Conservation (phyloP, 2,888 invertebrate genomes). For the Pseudeuparius sepicola region DNA sequence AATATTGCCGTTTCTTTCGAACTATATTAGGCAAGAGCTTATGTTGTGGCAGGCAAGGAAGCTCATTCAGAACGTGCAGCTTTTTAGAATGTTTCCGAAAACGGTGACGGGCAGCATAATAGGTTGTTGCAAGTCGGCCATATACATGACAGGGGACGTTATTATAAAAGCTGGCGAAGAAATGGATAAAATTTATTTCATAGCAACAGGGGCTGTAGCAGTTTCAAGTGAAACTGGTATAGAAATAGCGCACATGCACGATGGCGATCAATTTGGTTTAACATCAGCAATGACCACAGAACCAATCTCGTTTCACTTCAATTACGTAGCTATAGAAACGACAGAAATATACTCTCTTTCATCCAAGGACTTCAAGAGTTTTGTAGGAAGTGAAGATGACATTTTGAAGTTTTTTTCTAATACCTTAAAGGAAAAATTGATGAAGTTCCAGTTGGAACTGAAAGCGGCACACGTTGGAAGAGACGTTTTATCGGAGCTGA, state of each 20-base stretch:
- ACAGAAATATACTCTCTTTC: slow-evolving; percentile 32
- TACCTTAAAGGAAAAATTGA: slow-evolving; percentile 34
- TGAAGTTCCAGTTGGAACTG: slow-evolving; percentile 9
- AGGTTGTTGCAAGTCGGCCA: slow-evolving; percentile 35
- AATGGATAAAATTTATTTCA: slow-evolving; percentile 43
- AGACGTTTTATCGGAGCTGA: slow-evolving; percentile 16
- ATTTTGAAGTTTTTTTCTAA: slow-evolving; percentile 36
- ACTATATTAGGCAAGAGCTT: slow-evolving; percentile 38
- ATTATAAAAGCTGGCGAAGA: slow-evolving; percentile 26
- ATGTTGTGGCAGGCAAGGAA: slow-evolving; percentile 39
- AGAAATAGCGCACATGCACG: slow-evolving; percentile 45
- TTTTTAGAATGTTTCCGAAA: slow-evolving; percentile 38
- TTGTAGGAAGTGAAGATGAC: slow-evolving; percentile 31
- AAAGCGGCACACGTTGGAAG: slow-evolving; percentile 9
- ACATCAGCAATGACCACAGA: slow-evolving; percentile 5
- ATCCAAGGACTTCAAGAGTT: slow-evolving; percentile 23
- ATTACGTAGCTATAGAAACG: slow-evolving; percentile 30
- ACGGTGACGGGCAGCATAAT: slow-evolving; percentile 37
- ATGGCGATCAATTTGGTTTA: slow-evolving; percentile 45
- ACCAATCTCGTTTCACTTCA: slow-evolving; percentile 24
- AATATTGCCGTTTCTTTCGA: slow-evolving; percentile 29
- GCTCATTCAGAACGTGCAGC: slow-evolving; percentile 39
- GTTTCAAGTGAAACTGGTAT: slow-evolving; percentile 37
- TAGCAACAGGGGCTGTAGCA: slow-evolving; percentile 42
- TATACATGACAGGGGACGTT: slow-evolving; percentile 37